Base-by-base conservation (phyloP, 1,140 invertebrate species). In the Drosophila pruinosa region DNA sequence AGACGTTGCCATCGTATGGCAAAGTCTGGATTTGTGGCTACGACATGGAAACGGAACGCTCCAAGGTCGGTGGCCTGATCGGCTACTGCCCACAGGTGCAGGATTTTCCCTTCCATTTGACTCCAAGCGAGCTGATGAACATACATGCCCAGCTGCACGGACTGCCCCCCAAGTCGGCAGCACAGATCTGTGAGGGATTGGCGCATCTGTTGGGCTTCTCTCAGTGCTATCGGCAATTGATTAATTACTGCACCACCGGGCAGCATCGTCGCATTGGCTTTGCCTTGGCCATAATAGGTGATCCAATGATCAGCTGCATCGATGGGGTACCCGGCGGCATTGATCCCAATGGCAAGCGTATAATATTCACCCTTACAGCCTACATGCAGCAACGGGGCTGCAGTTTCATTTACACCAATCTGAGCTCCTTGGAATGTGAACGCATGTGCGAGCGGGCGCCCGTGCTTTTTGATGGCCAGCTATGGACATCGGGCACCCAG, bases 221-320 rank as follows among this genome's bases (percentile, higher is more conserved):
- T 0, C 22, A 12, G 3, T 64, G 74, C 24, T 59, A 68, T 26
- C 39, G 53, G 1, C 61, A 61, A 7, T 21, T 50, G 2, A 14
- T 76, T 0, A 15, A 19, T 0, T 4, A 24, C 3, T 88, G 75
- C 34, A 97, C 96, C 39, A 96, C 96, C 5, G 97, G 97, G 1
- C 97, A 97, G 92, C 97, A 97, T 90, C 92, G 97, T 24, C 97
- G 97, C 78, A 91, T 98, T 0, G 96, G 94, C 24, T 96, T 98
- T 36, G 97, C 96, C n/a, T 96, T 98, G 61, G 97, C 97, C 2
- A 94, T 98, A 19, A 95, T 97, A 69, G 96, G 97, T 3, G 95
- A 97, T 90, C 97, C 97, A 3, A 0, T 47, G 4, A 7, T 88
- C 0, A 17, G 73, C 2, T 72, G 62, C 5, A 36, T 88, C 6